Base-by-base conservation (phyloP, 2,113 vertebrate genomes). In the Ceuthmochares aereus region DNA sequence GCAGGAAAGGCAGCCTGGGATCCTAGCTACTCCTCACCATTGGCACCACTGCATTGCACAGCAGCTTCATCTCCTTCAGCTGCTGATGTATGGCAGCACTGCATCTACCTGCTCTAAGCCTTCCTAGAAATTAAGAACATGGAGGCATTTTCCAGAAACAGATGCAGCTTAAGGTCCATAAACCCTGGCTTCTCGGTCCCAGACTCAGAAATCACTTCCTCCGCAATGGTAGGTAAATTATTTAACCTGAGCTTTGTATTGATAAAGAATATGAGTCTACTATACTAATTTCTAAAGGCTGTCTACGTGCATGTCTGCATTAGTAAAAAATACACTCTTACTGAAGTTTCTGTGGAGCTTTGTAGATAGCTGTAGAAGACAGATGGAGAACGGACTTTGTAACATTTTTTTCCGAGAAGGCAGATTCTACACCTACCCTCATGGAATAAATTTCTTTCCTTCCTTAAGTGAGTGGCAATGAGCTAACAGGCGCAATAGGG, bases 51-150 rank as follows among this genome's bases (percentile, higher is more conserved):
- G 0, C 6, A 2, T 14, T 3, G 55, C 19, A n/a, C 32, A 45
- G 63, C 42, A 64, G 42, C 23, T 63, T 37, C 12, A 10, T 12
- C 56, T 51, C 34, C 51, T 51, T 30, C 0, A 1, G 20, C 0
- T 1, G 6, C 2, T 0, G 1, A 7, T 8, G 6, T 6, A 10
- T 29, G 32, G 32, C 20, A 43, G 36, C 12, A 40, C 19, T 27
- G 14, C 1, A 1, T 26, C 54, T 22, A 9, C 23, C 51, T 85
- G 52, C 40, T 77, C 13, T 34, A 42, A 12, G 19, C 25, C 26
- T 69, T 32, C 40, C 67, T 25, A 67, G 19, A 49, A 62, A 42
- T 43, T 21, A 55, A 27, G 37, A 52, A 47, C n/a, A 20, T 6
- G 18, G 18, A 10, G 23, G 1, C 26, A 9, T 9, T 62, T 80